Evolutionary conservation across 2,113 vertebrate genomes (phyloP), one percentile per base, ranked within the genome.

Genomic region (Eublepharis macularius): DNA sequence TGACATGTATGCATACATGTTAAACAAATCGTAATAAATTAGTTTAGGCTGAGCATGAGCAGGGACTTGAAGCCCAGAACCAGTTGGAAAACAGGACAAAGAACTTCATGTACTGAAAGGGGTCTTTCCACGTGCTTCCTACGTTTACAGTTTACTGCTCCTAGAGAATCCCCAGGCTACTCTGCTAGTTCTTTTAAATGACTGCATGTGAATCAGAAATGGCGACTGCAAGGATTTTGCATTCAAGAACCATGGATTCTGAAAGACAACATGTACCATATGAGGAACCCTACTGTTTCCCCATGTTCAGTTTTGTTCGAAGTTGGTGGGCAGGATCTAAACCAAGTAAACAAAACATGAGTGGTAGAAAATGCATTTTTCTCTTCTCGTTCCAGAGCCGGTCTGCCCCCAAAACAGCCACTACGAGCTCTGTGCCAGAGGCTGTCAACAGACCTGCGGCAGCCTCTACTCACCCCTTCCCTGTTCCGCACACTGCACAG

Each of bases 391-490:
- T 78, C 10, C 91, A 97, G 97, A 84, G 2, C 49, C 93, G 45
- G 80, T 84, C 73, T 97, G 96, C 86, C 88, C 91, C 9, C 39
- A 76, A 49, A 88, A 96, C 92, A 97, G 96, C 89, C 96, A 96
- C 81, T 97, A 97, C 75, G 95, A 96, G 65, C 2, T 96, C 16
- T 97, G 96, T 87, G 87, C 87, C n/a, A 66, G 41, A 17, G 78
- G 88, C 21, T 97, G 97, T 88, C 91, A 93, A 19, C 82, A 88
- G 6, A 93, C 96, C 1, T 97, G 97, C 80, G 39, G 84, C 2
- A 94, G 87, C 81, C 88, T 96, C 36, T 80, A 65, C 10, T 65
- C 91, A 11, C 88, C 95, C 21, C 36, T 78, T 43, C 86, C 78
- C 29, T 97, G 97, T 84, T 12, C 87, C 1, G 69, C 57, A 16